Conservation (phyloP, 1,140 invertebrate species). For the Ostrea denselamellosa region DNA sequence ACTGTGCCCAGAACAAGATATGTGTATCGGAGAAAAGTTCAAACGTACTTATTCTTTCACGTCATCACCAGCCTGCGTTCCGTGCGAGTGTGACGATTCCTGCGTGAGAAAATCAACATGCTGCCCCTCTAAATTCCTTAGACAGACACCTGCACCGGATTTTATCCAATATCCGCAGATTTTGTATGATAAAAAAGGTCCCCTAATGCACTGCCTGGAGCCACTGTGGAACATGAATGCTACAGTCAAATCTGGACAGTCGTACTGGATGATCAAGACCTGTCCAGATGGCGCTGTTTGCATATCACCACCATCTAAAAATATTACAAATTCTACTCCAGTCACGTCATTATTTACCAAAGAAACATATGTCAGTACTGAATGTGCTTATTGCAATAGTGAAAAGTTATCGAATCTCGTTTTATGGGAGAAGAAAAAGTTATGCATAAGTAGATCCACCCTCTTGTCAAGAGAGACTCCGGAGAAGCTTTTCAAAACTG, state of each 20-base stretch:
- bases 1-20: constrained; percentile 6
- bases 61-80: neutral
- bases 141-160: neutral
- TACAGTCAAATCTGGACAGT: neutral
- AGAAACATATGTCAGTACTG: neutral
- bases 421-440: neutral
- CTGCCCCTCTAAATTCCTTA: neutral
- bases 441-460: neutral
- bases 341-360: neutral
- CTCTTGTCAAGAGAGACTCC: neutral
- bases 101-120: neutral
- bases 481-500: neutral
- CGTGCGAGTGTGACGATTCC: neutral
- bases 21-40: neutral
- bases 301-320: neutral
- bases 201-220: neutral
- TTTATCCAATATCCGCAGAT: neutral
- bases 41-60: neutral
- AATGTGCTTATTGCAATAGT: neutral
- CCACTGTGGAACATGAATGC: neutral
- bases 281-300: neutral
- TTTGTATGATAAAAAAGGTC: neutral
- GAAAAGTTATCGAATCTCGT: neutral
- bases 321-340: neutral
- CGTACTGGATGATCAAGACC: neutral